A percentile compares a stretch with the other conserved stretches of the same genome.
These are phyloP conservation scores for Muscicapa comitata DNA, from an alignment of 2,797 vertebrate species.

Conservation along the genomic window DNA sequence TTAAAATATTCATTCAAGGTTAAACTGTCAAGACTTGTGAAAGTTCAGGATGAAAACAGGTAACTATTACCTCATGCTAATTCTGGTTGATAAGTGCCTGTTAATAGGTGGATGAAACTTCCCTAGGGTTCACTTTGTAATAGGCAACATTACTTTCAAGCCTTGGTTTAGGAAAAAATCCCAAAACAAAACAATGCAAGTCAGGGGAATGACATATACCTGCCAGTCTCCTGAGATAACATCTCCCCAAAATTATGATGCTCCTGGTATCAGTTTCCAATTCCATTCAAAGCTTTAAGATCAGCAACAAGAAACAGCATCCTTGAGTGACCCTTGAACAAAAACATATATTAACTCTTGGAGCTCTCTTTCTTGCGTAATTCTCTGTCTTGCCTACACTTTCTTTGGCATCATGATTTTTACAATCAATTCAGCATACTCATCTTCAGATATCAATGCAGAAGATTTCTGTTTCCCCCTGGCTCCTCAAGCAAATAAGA, in stretches of 20 bases:
- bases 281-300: not conserved
- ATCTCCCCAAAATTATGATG: not conserved
- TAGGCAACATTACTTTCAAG: not conserved
- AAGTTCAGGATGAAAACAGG: conserved; percentile 6
- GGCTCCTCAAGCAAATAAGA: not conserved
- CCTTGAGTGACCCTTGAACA: not conserved
- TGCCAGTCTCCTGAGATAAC: not conserved
- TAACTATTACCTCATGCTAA: not conserved
- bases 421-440: not conserved
- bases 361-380: not conserved
- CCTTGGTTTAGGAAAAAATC: not conserved
- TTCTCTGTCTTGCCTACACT: not conserved
- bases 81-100: not conserved
- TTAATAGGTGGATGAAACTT: not conserved
- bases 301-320: not conserved
- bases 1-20: conserved; percentile 40
- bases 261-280: not conserved
- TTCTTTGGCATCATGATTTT: not conserved
- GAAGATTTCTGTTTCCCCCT: not conserved
- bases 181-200: not conserved
- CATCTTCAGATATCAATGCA: not conserved
- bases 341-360: not conserved
- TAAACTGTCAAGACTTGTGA: conserved; percentile 30
- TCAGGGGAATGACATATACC: not conserved
- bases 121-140: not conserved